Evolutionary conservation across 2,888 invertebrate genomes (phyloP).

Genomic region (Belgica antarctica): DNA sequence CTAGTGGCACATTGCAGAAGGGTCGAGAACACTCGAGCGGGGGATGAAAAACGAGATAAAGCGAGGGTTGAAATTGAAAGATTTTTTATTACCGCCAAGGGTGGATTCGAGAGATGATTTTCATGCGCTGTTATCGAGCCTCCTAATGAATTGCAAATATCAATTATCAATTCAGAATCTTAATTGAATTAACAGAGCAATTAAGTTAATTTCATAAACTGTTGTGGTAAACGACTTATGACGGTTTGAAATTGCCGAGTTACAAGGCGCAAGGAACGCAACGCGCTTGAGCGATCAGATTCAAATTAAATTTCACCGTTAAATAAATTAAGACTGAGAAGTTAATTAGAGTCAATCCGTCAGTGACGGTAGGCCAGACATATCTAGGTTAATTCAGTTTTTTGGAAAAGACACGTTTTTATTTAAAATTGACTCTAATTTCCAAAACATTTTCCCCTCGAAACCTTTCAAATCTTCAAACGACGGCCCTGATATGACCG

Average conservation of each 20-base stretch:
- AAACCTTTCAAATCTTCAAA: too few species aligned
- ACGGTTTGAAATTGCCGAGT: background rate
- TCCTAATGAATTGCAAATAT: background rate
- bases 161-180: constrained; percentile 11
- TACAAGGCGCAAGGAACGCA: background rate
- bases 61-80: constrained; percentile 36
- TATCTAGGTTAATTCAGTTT: too few species aligned
- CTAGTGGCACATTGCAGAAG: constrained; percentile 13
- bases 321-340: too few species aligned
- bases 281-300: background rate
- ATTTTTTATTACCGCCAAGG: background rate
- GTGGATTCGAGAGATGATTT: background rate
- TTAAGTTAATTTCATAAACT: too few species aligned
- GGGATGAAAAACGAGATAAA: background rate
- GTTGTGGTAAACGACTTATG: background rate
- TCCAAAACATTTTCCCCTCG: too few species aligned
- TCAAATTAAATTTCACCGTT: too few species aligned
- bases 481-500: too few species aligned
- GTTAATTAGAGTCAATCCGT: too few species aligned
- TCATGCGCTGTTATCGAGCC: background rate
- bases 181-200: constrained; percentile 28
- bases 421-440: too few species aligned
- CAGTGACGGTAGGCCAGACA: too few species aligned
- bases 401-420: too few species aligned
- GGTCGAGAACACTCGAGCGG: background rate